Base-by-base conservation (phyloP, 2,888 invertebrate species). In the Drosophila koepferae region DNA sequence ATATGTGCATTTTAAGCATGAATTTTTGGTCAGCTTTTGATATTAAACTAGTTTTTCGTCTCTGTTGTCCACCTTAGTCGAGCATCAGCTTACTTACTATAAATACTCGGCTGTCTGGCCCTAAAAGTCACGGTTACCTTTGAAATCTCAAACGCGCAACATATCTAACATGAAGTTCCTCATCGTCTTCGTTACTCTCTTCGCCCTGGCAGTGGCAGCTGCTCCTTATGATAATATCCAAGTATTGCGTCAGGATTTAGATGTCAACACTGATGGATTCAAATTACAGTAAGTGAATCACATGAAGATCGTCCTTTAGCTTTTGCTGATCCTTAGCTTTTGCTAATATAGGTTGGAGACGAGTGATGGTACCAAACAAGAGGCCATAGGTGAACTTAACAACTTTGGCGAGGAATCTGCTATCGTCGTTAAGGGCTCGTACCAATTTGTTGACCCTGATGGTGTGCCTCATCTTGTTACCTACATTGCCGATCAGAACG, bases 201-300 rank as follows among this genome's bases (percentile, higher is more conserved):
- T 91, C 73, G 91, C 89, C 46, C 28, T 90, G 48, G 84, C 83
- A 1, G 44, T 89, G 46, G 91, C 92, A n/a, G 90, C 86, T 12
- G 86, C 92, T 18, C 10, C 62, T 2, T 0, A 10, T 1, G 7
- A 12, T 1, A 6, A 44, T 6, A 6, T 7, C 3, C 1, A 67
- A 6, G 20, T 79, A 86, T 8, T 61, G 12, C 20, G 20, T 7
- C 0, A 0, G 0, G 63, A 64, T 0, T 58, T 80, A 1, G 74
- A 79, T 1, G 85, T 94, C 54, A 94, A 94, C 51, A 81, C 94
- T n/a, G 94, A 94, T 54, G 91, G 93, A 36, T 95, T 94, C 91
- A 93, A 90, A 43, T 94, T 94, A 34, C 0, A 0, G 87, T 84
- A 70, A 82, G 73, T 68, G 12, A 9, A 34, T 0, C 31, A 38